A percentile compares a stretch with the other conserved stretches of the same genome.
phyloP scores from a whole-genome alignment of 2,113 vertebrate species.

The Equus przewalskii region DNA sequence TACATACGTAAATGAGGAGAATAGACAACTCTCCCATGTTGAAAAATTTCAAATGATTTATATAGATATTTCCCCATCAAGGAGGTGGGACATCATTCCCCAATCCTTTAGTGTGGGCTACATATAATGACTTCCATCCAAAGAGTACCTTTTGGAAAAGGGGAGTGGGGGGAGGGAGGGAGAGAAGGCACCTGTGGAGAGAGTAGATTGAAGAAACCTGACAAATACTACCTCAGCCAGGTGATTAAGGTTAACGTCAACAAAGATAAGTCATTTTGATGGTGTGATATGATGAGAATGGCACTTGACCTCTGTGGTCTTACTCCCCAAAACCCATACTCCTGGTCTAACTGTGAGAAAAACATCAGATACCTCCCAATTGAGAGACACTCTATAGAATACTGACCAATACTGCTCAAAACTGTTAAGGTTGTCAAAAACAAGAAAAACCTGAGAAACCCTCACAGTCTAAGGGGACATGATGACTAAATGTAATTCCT shows the following conservation, averaged over 20 bases:
- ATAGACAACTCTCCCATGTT: neutral
- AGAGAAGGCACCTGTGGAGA: neutral
- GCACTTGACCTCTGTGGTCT: neutral
- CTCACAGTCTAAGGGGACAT: neutral
- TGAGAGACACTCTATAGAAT: neutral
- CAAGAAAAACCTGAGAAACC: neutral
- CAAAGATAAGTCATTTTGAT: neutral
- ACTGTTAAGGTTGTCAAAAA: neutral
- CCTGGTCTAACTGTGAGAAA: neutral
- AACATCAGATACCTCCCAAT: neutral
- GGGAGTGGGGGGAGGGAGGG: fast-evolving
- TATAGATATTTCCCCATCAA: neutral
- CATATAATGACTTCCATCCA: neutral
- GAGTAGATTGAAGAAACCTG: neutral
- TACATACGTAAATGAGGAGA: neutral
- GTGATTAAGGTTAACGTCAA: neutral
- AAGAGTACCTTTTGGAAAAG: neutral
- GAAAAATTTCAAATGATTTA: neutral
- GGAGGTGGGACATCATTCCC: neutral
- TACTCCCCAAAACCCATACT: neutral
- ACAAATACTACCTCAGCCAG: neutral
- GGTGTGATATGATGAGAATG: neutral
- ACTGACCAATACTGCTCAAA: neutral
- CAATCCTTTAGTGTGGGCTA: neutral
- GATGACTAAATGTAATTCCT: neutral